Conservation (phyloP, 2,888 invertebrate species). For the Silvanus unidentatus region DNA sequence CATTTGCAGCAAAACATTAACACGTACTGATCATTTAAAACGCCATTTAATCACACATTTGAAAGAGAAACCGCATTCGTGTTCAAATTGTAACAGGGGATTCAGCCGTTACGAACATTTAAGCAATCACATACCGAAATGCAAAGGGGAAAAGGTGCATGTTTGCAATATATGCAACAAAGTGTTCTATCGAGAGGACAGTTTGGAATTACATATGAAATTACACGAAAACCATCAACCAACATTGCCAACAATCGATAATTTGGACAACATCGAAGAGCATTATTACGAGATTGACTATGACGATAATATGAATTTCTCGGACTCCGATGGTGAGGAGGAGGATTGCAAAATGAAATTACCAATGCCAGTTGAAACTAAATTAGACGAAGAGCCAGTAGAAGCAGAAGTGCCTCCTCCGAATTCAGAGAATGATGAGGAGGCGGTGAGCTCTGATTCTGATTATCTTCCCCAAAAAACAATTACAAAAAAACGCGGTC, state of each 20-base stretch:
- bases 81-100: conserved; percentile 42
- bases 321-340: conserved; percentile 28
- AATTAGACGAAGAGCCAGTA: conserved; percentile 15
- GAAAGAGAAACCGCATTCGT: conserved; percentile 43
- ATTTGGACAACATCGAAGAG: conserved; percentile 43
- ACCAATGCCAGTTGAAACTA: too few relatives aligned
- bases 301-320: conserved; percentile 20
- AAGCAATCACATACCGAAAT: conserved; percentile 39
- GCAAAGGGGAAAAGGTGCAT: conserved; percentile 45
- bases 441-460: conserved; percentile 29
- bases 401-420: not conserved
- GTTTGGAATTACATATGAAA: conserved; percentile 41
- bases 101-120: conserved; percentile 44
- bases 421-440: not conserved
- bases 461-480: conserved; percentile 41
- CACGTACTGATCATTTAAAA: conserved; percentile 43
- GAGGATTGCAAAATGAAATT: conserved; percentile 22
- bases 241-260: conserved; percentile 41
- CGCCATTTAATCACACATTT: conserved; percentile 43
- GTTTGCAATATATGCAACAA: conserved; percentile 48
- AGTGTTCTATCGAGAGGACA: conserved; percentile 44
- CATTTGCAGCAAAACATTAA: conserved; percentile 44
- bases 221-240: conserved; percentile 39
- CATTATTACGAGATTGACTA: conserved; percentile 38
- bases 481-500: conserved; percentile 25